Evolutionary conservation across 2,888 invertebrate genomes (phyloP).

Genomic region (Callimorpha dominula): DNA sequence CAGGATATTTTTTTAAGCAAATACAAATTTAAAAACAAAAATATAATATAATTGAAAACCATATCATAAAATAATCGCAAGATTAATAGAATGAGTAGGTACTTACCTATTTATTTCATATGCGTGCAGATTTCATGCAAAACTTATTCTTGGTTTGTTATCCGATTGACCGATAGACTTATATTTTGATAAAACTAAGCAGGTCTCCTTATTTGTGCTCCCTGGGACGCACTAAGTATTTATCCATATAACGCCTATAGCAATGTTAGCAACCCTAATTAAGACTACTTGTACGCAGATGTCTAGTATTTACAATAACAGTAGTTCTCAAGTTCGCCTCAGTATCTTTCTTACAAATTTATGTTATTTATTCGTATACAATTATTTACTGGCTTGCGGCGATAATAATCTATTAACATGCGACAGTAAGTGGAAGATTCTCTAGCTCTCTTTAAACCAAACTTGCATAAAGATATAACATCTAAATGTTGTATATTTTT

Average conservation of each 20-base stretch:
- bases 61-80: not conserved
- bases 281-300: not conserved
- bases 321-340: not conserved
- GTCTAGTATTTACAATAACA: not conserved
- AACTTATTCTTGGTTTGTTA: not conserved
- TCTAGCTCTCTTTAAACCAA: too few relatives aligned
- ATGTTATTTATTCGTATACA: not conserved
- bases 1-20: too few relatives aligned
- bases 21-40: not conserved
- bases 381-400: too few relatives aligned
- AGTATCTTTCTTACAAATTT: not conserved
- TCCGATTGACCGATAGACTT: not conserved
- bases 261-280: not conserved
- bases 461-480: too few relatives aligned
- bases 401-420: too few relatives aligned
- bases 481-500: too few relatives aligned
- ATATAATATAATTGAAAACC: not conserved
- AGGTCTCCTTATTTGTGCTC: not conserved
- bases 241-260: not conserved
- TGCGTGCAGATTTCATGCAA: not conserved
- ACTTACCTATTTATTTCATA: not conserved
- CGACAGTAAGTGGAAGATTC: too few relatives aligned
- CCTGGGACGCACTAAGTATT: not conserved
- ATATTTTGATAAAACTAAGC: not conserved
- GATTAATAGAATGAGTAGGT: not conserved